These are phyloP conservation scores for Campopleginae sp. DNA, from an alignment of 2,888 invertebrate species.

Conservation along the genomic window DNA sequence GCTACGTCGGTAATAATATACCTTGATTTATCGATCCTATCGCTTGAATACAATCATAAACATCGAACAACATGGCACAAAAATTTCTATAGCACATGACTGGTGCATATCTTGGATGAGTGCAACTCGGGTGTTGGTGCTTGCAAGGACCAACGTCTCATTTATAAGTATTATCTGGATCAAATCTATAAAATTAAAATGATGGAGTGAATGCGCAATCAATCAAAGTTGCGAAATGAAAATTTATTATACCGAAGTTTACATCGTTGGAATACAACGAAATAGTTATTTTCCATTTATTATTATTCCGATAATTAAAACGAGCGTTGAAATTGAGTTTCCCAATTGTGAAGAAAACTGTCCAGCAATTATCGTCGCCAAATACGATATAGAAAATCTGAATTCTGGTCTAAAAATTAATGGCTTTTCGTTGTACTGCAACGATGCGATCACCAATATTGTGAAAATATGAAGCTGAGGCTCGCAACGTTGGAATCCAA, in stretches of 20 bases:
- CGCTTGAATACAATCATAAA: neutral
- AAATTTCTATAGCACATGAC: neutral
- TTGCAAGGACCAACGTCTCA: neutral
- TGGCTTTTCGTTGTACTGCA: too few species aligned
- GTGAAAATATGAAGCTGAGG: too few species aligned
- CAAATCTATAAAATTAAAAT: neutral
- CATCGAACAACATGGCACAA: neutral
- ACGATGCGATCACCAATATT: too few species aligned
- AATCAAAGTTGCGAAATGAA: neutral
- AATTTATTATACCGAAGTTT: neutral
- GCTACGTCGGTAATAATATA: neutral
- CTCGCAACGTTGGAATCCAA: too few species aligned
- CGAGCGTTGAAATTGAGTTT: too few species aligned
- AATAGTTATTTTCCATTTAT: too few species aligned
- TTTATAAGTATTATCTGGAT: neutral
- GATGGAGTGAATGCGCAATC: neutral
- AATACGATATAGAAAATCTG: too few species aligned
- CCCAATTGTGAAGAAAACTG: too few species aligned
- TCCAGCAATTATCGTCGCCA: too few species aligned
- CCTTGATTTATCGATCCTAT: neutral
- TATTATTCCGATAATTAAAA: too few species aligned
- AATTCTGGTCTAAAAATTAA: too few species aligned
- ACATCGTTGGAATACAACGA: too few species aligned
- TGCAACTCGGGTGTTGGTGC: neutral
- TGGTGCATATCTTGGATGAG: neutral